phyloP scores from a whole-genome alignment of 2,797 vertebrate genomes.

The Melanotaenia parkinsoni region DNA sequence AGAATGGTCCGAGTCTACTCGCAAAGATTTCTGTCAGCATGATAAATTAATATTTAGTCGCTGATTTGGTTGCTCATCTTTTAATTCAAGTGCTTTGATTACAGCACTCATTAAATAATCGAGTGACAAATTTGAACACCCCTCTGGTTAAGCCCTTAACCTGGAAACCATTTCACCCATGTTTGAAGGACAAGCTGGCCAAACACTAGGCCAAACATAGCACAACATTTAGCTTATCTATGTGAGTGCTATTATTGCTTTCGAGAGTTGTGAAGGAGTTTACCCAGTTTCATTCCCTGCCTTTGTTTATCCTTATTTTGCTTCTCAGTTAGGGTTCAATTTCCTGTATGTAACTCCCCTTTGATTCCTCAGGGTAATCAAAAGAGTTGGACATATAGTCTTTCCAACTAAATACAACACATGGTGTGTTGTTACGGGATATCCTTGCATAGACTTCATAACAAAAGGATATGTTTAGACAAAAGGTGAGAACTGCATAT shows the following conservation, averaged over 20 bases:
- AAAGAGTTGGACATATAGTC: conserved; percentile 38
- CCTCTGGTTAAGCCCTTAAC: conserved; percentile 74
- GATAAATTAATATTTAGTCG: conserved; percentile 1
- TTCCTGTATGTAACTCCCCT: conserved; percentile 10
- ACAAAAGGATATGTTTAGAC: conserved; percentile 18
- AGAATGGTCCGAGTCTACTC: conserved; percentile 1
- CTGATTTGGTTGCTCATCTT: conserved; percentile 14
- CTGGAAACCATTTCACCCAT: conserved; percentile 58
- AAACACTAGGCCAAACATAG: conserved; percentile 61
- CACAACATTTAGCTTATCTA: conserved; percentile 74
- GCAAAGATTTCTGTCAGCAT: not conserved
- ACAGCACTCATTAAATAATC: conserved; percentile 10
- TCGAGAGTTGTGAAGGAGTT: conserved; percentile 66
- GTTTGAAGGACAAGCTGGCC: conserved; percentile 37
- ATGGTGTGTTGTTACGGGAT: conserved; percentile 12
- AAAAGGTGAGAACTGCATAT: conserved; percentile 25
- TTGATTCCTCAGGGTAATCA: conserved; percentile 6
- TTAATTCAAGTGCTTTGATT: conserved; percentile 53
- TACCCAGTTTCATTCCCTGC: conserved; percentile 50
- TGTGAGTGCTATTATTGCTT: conserved; percentile 79
- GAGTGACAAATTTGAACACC: conserved; percentile 51
- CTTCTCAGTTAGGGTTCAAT: conserved; percentile 42
- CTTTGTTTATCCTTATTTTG: conserved; percentile 55
- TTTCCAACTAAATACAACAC: conserved; percentile 28
- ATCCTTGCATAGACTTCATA: conserved; percentile 53